These are phyloP conservation scores for Phyllostomus hastatus DNA, from an alignment of 2,113 vertebrate genomes.

Conservation along the genomic window DNA sequence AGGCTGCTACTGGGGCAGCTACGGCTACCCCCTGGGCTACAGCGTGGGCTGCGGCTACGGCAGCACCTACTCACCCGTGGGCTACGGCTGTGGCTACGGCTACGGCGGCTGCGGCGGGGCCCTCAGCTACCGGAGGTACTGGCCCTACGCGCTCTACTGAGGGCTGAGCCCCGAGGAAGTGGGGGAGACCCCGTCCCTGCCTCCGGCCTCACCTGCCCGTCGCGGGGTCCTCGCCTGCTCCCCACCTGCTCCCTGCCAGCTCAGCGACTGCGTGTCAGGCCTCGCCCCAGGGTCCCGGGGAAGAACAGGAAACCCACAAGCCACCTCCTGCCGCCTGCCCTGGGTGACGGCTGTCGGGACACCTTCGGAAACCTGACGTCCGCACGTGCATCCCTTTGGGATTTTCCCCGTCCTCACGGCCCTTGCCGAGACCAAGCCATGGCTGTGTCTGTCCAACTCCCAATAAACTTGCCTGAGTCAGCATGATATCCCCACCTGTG, in stretches of 20 bases:
- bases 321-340: neutral
- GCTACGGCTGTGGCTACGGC: constrained; percentile 66
- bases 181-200: too few relatives aligned
- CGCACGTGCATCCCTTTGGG: neutral
- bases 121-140: constrained; percentile 59
- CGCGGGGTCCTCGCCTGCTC: too few relatives aligned
- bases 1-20: constrained; percentile 70
- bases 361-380: neutral
- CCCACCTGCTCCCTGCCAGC: neutral
- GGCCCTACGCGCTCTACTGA: constrained; percentile 67
- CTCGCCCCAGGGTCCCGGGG: neutral
- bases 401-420: neutral
- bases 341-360: neutral
- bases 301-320: neutral
- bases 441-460: neutral
- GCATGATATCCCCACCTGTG: neutral
- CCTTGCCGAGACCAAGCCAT: neutral
- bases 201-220: too few relatives aligned
- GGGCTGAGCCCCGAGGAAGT: too few relatives aligned
- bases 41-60: constrained; percentile 67
- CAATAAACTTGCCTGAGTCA: constrained; percentile 61
- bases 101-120: constrained; percentile 53
- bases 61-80: constrained; percentile 64
- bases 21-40: constrained; percentile 62
- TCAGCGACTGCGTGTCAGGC: neutral